These are phyloP conservation scores for Heterotilapia buettikoferi DNA, from an alignment of 2,113 vertebrate genomes.

Conservation along the genomic window DNA sequence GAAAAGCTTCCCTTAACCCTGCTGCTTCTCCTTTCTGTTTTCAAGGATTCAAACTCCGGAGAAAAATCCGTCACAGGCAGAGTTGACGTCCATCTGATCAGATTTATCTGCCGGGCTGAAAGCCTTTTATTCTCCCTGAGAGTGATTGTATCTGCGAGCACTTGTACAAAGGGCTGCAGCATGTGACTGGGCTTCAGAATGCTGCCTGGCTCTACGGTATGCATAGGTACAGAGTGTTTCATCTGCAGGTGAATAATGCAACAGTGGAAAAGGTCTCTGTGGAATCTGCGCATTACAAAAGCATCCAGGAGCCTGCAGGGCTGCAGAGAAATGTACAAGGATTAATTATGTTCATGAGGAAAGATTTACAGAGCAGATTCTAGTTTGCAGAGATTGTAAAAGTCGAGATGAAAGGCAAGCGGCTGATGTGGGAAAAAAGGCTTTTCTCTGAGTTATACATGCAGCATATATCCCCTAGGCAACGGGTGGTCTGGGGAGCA, in stretches of 20 bases:
- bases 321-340: neutral
- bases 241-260: slow-evolving; percentile 5
- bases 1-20: neutral
- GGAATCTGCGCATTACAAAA: neutral
- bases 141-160: neutral
- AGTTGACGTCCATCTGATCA: neutral
- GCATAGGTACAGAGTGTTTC: neutral
- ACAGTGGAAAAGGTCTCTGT: neutral
- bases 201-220: neutral
- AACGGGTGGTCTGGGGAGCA: slow-evolving; percentile 18
- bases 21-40: neutral
- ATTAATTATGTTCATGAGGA: neutral
- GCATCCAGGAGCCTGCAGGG: neutral
- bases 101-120: neutral
- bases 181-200: neutral
- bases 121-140: neutral
- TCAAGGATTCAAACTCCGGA: neutral
- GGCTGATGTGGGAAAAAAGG: neutral
- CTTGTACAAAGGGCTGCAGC: neutral
- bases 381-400: neutral
- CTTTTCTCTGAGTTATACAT: neutral
- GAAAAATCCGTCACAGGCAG: neutral
- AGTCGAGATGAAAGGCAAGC: neutral
- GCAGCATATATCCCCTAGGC: slow-evolving; percentile 15
- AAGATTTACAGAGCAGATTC: neutral